Base-by-base conservation (phyloP, 2,113 vertebrate genomes). In the Sturnira hondurensis region DNA sequence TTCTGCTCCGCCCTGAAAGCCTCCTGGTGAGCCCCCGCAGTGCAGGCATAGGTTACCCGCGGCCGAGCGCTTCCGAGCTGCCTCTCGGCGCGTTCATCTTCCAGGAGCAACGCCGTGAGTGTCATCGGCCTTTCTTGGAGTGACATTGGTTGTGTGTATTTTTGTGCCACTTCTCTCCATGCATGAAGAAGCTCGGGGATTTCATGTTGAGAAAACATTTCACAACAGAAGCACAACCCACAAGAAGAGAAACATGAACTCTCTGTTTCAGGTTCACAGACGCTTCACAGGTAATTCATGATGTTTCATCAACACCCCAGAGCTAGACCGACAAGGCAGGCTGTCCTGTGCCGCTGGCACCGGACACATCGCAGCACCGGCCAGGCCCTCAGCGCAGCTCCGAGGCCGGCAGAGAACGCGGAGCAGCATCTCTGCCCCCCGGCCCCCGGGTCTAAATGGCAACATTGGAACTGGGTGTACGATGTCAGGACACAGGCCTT, bases 141-240 rank as follows among this genome's bases (percentile, higher is more conserved):
- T 73, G 80, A 43, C 41, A 77, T 87, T 83, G 78, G 47, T 38
- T 63, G 36, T 88, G 17, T 61, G 26, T 33, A 45, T 89, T 93
- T 93, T 84, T 68, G 68, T 81, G 76, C 80, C 70, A 54, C 84
- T 86, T 95, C n/a, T 90, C 50, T 84, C 67, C 81, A 81, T 24
- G 38, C 28, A 17, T 76, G 68, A 94, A 36, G n/a, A 89, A 80
- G 11, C 17, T 36, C 47, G 65, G 41, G n/a, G 47, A 70, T 81
- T 92, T 92, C 65, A 52, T 20, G 33, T 67, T 86, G 84, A 87
- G 80, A 95, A 93, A 90, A 86, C 43, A 96, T 70, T 90, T 94
- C 84, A 85, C 65, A 90, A 56, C 58, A 77, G 80, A 84, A 84
- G 70, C 26, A 70, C 11, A 86, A 33, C 24, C 58, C 76, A 56